Conservation (phyloP, 23 tunicate species). For the Ciona savignyi region DNA sequence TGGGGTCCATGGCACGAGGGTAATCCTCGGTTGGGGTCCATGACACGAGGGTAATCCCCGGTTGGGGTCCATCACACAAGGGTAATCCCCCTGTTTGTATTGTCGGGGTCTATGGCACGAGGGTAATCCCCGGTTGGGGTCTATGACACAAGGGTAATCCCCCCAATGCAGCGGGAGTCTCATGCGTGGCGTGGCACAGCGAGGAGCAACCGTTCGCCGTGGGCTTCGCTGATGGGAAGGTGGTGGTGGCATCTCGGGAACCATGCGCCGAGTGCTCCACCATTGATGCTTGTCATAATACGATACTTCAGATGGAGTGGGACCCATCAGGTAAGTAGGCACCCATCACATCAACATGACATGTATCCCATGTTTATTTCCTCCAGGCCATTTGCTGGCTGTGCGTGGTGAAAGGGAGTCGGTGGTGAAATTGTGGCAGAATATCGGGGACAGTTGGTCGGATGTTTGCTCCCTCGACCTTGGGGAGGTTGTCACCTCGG, state of each 20-base stretch:
- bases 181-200: slow-evolving; percentile 50
- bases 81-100: slow-evolving; percentile 36
- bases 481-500: slow-evolving; percentile 18
- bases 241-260: slow-evolving; percentile 64
- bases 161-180: slow-evolving; percentile 43
- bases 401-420: slow-evolving; percentile 19
- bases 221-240: slow-evolving; percentile 89
- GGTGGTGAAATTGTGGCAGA: slow-evolving; percentile 39
- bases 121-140: too few relatives aligned
- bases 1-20: too few relatives aligned
- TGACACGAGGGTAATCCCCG: too few relatives aligned
- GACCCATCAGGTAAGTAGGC: slow-evolving; percentile 67
- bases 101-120: too few relatives aligned
- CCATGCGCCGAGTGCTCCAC: slow-evolving; percentile 21
- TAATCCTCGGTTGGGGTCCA: too few relatives aligned
- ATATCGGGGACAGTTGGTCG: slow-evolving; percentile 47
- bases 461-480: slow-evolving; percentile 24
- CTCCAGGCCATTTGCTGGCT: slow-evolving; percentile 37
- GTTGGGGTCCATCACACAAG: slow-evolving; percentile 2
- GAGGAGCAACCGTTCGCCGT: slow-evolving; percentile 66
- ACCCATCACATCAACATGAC: too few relatives aligned
- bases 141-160: too few relatives aligned
- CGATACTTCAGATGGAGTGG: slow-evolving; percentile 17
- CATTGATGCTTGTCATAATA: slow-evolving; percentile 54
- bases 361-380: background rate